Evolutionary conservation across 2,797 vertebrate species (phyloP).

Genomic region (Bradypodion ventrale): DNA sequence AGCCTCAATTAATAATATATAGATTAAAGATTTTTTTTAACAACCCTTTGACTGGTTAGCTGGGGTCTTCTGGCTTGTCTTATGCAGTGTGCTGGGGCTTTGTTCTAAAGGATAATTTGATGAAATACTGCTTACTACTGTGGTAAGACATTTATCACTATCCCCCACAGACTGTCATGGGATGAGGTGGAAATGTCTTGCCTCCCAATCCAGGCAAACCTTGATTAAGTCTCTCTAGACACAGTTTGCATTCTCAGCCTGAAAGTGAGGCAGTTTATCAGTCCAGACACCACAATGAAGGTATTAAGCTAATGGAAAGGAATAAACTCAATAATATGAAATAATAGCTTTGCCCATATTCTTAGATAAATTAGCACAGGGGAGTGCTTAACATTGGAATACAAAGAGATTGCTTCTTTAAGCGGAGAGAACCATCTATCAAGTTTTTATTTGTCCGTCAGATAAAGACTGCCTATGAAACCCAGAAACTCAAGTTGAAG

Average conservation of each 20-base stretch:
- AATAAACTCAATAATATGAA: constrained; percentile 25
- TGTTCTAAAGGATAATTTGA: constrained; percentile 43
- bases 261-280: constrained; percentile 32
- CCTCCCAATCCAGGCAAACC: not conserved
- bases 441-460: constrained; percentile 18
- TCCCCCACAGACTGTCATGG: constrained; percentile 22
- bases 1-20: constrained; percentile 8
- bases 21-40: constrained; percentile 15
- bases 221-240: constrained; percentile 17
- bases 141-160: constrained; percentile 29
- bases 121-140: constrained; percentile 23
- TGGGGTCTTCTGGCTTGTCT: constrained; percentile 4
- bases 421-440: constrained; percentile 6
- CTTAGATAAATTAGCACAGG: constrained; percentile 27
- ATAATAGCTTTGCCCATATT: not conserved
- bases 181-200: not conserved
- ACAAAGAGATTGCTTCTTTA: constrained; percentile 4
- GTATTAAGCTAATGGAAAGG: constrained; percentile 16
- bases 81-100: not conserved
- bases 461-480: constrained; percentile 10
- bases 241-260: not conserved
- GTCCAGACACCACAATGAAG: not conserved
- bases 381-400: constrained; percentile 23
- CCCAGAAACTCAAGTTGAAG: not conserved
- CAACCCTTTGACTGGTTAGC: not conserved